Percentiles rank a stretch among this genome's conserved stretches.
phyloP scores from a whole-genome alignment of 2,888 invertebrate species.

The Dynastes maya region DNA sequence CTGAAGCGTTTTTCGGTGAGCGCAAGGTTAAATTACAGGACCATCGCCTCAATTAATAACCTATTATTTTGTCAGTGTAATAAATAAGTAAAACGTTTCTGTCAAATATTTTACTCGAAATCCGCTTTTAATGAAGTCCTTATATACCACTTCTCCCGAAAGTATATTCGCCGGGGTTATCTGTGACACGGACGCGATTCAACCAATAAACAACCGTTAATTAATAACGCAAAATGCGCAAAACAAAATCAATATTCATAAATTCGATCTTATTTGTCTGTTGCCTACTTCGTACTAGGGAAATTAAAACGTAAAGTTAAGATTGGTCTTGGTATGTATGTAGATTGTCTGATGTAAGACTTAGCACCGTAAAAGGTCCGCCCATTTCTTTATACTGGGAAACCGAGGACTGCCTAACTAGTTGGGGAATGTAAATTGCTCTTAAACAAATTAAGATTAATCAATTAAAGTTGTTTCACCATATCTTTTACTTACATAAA shows the following conservation, averaged over 20 bases:
- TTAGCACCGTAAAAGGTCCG: not conserved
- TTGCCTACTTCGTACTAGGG: not conserved
- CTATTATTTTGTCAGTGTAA: conserved; percentile 1
- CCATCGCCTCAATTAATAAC: conserved; percentile 27
- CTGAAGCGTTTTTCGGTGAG: not conserved
- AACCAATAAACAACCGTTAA: conserved; percentile 24
- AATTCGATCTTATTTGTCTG: conserved; percentile 34
- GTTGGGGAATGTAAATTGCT: not conserved
- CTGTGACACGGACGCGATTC: not conserved
- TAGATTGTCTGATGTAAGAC: conserved; percentile 15
- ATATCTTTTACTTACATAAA: not conserved
- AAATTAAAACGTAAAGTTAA: conserved; percentile 31
- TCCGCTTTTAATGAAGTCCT: conserved; percentile 39
- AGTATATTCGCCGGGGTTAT: not conserved
- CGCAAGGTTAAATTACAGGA: conserved; percentile 9
- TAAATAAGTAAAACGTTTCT: conserved; percentile 15
- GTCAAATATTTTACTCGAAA: conserved; percentile 35
- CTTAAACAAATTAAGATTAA: not conserved
- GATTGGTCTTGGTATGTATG: conserved; percentile 20
- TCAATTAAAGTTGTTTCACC: not conserved
- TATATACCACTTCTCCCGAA: conserved; percentile 7
- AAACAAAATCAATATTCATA: conserved; percentile 16
- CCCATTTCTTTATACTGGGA: conserved; percentile 18
- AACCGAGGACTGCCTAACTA: not conserved
- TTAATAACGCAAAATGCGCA: not conserved